phyloP scores from a whole-genome alignment of 2,113 vertebrate genomes.

The Neolamprologus longior region DNA sequence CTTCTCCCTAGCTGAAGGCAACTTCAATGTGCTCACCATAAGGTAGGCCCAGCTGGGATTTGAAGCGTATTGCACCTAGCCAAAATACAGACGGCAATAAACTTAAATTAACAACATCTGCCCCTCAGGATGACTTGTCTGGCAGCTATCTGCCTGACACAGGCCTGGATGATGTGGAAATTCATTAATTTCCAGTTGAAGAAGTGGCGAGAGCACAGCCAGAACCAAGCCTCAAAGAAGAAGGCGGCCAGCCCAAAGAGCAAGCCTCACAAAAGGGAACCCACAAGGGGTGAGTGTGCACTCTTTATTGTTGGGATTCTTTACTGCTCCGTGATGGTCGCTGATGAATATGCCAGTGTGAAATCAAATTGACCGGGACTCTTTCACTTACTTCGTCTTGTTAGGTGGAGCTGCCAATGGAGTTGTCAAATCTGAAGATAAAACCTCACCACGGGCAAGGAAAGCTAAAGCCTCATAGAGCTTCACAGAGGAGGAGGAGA shows the following conservation, averaged over 20 bases:
- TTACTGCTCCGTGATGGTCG: not conserved
- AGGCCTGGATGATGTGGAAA: slow-evolving; percentile 89
- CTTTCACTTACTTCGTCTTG: not conserved
- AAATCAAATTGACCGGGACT: not conserved
- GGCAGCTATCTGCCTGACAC: slow-evolving; percentile 78
- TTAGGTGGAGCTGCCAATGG: slow-evolving; percentile 71
- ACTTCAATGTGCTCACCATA: slow-evolving; percentile 78
- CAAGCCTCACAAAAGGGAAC: slow-evolving; percentile 73
- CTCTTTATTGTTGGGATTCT: not conserved
- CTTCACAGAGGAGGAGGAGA: not conserved
- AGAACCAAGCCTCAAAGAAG: slow-evolving; percentile 75
- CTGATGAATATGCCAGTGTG: not conserved
- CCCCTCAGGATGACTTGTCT: slow-evolving; percentile 76
- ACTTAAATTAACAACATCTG: not conserved
- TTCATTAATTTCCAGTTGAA: slow-evolving; percentile 84
- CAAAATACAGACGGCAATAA: not conserved
- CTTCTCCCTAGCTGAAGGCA: slow-evolving; percentile 74
- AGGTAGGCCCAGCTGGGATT: slow-evolving; percentile 54
- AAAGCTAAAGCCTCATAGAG: slow-evolving; percentile 75
- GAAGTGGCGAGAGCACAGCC: slow-evolving; percentile 79
- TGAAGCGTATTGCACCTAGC: not conserved
- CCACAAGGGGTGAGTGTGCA: slow-evolving; percentile 60
- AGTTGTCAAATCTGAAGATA: slow-evolving; percentile 70
- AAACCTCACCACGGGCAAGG: slow-evolving; percentile 70
- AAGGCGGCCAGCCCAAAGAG: slow-evolving; percentile 71